These are phyloP conservation scores for Tetramorium parvispinum DNA, from an alignment of 1,140 invertebrate species.

Conservation along the genomic window DNA sequence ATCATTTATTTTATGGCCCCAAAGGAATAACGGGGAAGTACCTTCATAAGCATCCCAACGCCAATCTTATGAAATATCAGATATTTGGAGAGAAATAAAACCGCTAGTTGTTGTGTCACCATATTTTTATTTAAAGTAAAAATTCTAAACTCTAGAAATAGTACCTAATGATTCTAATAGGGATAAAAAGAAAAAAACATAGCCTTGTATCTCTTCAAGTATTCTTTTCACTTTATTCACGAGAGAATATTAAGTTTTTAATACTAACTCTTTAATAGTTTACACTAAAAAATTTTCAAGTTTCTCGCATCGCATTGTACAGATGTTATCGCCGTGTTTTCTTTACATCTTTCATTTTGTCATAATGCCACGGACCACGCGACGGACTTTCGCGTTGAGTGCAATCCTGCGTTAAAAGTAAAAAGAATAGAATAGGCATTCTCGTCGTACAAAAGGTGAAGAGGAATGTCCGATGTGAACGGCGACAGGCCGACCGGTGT, in stretches of 20 bases:
- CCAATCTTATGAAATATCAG: conserved; percentile 5
- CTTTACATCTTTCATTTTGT: conserved; percentile 2
- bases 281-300: not conserved
- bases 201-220: not conserved
- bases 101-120: not conserved
- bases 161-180: not conserved
- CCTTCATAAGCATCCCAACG: not conserved
- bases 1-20: conserved; percentile 2
- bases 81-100: not conserved
- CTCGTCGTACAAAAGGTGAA: conserved; percentile 8
- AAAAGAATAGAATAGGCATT: not conserved
- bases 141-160: not conserved
- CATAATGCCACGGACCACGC: not conserved
- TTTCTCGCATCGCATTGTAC: not conserved
- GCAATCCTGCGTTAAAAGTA: conserved; percentile 38
- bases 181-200: not conserved
- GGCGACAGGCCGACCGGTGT: not conserved
- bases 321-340: not conserved
- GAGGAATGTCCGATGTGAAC: conserved; percentile 19
- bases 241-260: not conserved
- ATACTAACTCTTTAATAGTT: not conserved
- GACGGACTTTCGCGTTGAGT: conserved; percentile 41
- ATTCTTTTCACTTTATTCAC: not conserved
- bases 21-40: not conserved
- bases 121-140: not conserved